Conservation (phyloP, 2,797 vertebrate species). For the Euphonia xanthogaster region DNA sequence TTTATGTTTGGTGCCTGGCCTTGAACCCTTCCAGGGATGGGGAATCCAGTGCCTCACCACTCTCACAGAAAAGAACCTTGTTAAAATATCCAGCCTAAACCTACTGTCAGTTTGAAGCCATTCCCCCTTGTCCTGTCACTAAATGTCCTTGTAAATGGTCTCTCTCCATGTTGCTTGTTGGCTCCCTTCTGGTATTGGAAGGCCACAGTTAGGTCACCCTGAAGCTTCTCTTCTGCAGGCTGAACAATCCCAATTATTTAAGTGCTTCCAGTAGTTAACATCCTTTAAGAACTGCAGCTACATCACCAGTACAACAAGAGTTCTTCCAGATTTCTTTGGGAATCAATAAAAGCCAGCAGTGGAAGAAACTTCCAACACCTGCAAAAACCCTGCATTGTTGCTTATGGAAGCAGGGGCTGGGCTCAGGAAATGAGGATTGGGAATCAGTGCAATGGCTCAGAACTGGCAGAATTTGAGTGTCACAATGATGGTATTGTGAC, state of each 20-base stretch:
- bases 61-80: not conserved
- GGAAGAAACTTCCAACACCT: conserved; percentile 48
- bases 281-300: not conserved
- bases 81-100: not conserved
- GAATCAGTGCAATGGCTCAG: conserved; percentile 28
- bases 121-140: not conserved
- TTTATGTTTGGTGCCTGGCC: not conserved
- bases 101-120: not conserved
- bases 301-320: not conserved
- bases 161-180: not conserved
- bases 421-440: conserved; percentile 4
- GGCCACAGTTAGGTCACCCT: not conserved
- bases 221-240: not conserved
- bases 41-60: not conserved
- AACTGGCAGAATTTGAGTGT: conserved; percentile 29
- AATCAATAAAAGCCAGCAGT: not conserved
- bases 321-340: not conserved
- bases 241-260: not conserved
- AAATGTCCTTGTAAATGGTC: not conserved
- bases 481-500: not conserved
- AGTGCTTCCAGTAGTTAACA: not conserved
- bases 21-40: not conserved
- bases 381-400: conserved; percentile 19
- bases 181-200: not conserved
- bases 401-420: conserved; percentile 32